These are phyloP conservation scores for Gambusia yucatana DNA, from an alignment of 2,797 vertebrate species.

Conservation along the genomic window DNA sequence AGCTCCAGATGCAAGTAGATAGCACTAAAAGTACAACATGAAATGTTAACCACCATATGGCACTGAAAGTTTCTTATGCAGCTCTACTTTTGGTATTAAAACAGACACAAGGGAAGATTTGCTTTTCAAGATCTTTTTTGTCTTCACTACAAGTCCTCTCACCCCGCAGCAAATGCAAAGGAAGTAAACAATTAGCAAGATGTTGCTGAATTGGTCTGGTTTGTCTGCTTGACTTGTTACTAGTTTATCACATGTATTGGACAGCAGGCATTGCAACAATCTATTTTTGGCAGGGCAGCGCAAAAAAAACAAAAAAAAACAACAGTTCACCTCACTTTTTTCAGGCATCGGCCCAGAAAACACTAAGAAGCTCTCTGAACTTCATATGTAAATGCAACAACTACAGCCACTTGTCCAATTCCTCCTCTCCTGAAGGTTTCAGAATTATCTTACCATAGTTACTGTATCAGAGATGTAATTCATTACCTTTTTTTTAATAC, in stretches of 20 bases:
- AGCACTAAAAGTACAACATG: background rate
- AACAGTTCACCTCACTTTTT: background rate
- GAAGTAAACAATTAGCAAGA: background rate
- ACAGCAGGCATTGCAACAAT: background rate
- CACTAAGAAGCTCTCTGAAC: background rate
- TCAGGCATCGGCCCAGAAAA: background rate
- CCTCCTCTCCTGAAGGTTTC: constrained; percentile 89
- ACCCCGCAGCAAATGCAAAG: background rate
- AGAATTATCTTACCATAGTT: constrained; percentile 98
- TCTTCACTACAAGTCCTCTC: background rate
- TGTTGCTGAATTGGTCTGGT: background rate
- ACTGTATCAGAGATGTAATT: constrained; percentile 99
- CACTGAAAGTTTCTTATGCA: background rate
- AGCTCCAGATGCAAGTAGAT: background rate
- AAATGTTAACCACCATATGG: background rate
- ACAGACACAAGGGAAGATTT: background rate
- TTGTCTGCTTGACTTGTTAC: background rate
- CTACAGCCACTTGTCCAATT: constrained; percentile 90
- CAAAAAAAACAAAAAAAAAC: background rate
- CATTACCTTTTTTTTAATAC: constrained; percentile 99
- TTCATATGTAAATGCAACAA: background rate
- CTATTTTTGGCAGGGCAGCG: background rate
- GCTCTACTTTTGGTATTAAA: background rate
- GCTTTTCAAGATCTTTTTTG: background rate
- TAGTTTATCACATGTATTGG: background rate